Conservation (phyloP, 2,113 vertebrate species). For the Passer montanus region DNA sequence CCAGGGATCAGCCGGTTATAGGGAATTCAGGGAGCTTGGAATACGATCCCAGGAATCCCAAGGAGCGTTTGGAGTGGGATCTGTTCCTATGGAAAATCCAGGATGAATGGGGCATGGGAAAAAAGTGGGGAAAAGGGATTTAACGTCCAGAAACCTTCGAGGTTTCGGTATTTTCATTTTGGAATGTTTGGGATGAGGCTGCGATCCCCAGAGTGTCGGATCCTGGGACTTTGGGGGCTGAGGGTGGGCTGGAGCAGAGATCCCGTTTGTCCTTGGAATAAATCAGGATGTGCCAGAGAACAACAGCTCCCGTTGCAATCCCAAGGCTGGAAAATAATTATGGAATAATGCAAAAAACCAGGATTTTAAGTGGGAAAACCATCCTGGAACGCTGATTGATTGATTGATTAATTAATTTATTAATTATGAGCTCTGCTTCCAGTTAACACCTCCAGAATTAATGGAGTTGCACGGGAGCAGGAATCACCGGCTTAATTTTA, state of each 20-base stretch:
- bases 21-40: rapidly evolving
- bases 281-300: rapidly evolving
- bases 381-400: conserved; percentile 12
- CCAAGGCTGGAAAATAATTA: not conserved
- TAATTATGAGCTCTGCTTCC: conserved; percentile 37
- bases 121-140: not conserved
- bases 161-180: rapidly evolving
- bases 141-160: rapidly evolving
- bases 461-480: not conserved
- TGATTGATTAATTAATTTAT: not conserved
- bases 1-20: rapidly evolving
- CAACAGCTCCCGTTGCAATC: not conserved
- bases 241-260: not conserved
- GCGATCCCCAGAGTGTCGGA: rapidly evolving
- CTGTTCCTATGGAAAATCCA: rapidly evolving
- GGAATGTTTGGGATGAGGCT: not conserved
- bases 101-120: rapidly evolving
- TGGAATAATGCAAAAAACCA: rapidly evolving
- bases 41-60: rapidly evolving
- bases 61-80: rapidly evolving
- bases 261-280: rapidly evolving
- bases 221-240: not conserved
- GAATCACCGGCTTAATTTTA: not conserved
- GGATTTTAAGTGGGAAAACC: conserved; percentile 8
- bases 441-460: conserved; percentile 55